Evolutionary conservation across 1,140 invertebrate genomes (phyloP).

Genomic region (Glossosoma conforme): DNA sequence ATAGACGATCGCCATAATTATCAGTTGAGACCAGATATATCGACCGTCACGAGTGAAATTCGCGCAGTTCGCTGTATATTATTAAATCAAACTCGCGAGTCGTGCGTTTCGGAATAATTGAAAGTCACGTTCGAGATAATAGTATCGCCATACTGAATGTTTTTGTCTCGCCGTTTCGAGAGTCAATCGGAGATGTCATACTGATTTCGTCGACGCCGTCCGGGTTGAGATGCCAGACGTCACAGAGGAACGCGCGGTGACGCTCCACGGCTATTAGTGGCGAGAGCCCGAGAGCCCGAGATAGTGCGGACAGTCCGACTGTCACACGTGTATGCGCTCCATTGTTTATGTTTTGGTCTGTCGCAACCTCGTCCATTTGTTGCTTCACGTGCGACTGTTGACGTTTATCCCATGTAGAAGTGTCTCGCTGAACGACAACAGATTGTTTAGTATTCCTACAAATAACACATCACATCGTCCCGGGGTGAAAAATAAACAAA

Average conservation of each 20-base stretch:
- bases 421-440: background rate
- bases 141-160: conserved; percentile 24
- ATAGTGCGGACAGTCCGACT: background rate
- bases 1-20: background rate
- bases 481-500: conserved; percentile 8
- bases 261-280: conserved; percentile 9
- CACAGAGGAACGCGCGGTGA: conserved; percentile 21
- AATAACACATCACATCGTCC: conserved; percentile 6
- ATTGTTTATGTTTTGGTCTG: conserved; percentile 25
- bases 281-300: background rate
- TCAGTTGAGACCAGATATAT: background rate
- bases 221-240: conserved; percentile 12
- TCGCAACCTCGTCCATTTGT: conserved; percentile 13
- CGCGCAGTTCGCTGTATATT: background rate
- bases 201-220: conserved; percentile 10
- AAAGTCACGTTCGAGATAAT: conserved; percentile 18
- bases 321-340: conserved; percentile 15
- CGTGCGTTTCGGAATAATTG: conserved; percentile 10
- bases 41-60: background rate
- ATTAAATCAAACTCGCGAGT: conserved; percentile 2
- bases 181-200: conserved; percentile 11
- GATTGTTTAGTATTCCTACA: background rate
- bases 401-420: background rate
- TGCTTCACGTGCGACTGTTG: conserved; percentile 17
- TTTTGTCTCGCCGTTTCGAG: conserved; percentile 19